Base-by-base conservation (phyloP, 2,797 vertebrate genomes). In the Thamnophis elegans region DNA sequence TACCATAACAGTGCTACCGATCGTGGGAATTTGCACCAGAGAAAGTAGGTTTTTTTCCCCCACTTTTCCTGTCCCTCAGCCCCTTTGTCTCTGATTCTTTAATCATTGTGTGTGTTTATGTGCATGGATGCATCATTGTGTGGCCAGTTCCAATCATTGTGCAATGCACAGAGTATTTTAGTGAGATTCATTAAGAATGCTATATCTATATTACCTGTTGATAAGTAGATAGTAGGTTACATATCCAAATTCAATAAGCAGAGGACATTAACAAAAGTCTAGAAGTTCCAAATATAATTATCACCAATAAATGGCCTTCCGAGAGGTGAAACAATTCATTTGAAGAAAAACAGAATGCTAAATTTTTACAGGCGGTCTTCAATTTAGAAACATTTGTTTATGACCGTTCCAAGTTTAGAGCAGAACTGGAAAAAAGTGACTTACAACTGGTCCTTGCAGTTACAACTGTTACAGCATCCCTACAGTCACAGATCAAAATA, bases 11-110 rank as follows among this genome's bases (percentile, higher is more conserved):
- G 94, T 91, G 87, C 88, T 86, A 93, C 94, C 82, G 36, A 94
- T 94, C 85, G 93, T 93, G 93, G 89, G 89, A 96, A 93, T 95
- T 94, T 93, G 95, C 90, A 59, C 32, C 25, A 92, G 92, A 93
- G 32, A 94, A 90, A 91, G 90, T 36, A 85, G 9, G 6, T n/a
- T 88, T 87, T 85, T 88, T 82, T 26, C 13, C 18, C n/a, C n/a
- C 12, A 14, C 78, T 28, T n/a, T 36, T 91, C 93, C 26, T 32
- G 26, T 0, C 32, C 4, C 54, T 58, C 20, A 18, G 11, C 32
- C 42, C 25, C 53, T 36, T 59, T 87, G 8, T 18, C 92, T 93
- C 85, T 73, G 55, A 93, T 91, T 94, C 94, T 90, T 92, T 91
- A 22, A 89, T 59, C 14, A 56, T 87, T 59, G 42, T 10, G 42